Evolutionary conservation across 1,140 invertebrate genomes (phyloP).

Genomic region (Bombus superbus): DNA sequence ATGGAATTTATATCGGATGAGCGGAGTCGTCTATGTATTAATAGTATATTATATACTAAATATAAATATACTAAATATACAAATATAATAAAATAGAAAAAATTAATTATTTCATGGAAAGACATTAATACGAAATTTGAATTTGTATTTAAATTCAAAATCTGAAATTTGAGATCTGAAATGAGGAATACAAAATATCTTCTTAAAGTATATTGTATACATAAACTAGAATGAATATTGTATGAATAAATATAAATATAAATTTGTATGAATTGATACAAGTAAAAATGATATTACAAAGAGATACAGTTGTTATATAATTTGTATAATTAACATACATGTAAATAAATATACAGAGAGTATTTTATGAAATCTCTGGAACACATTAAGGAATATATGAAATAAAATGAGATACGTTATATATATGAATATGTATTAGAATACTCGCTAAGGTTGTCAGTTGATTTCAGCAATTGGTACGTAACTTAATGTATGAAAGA

Average conservation of each 20-base stretch:
- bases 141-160: not conserved
- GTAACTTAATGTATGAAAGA: not conserved
- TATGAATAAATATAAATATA: too few relatives aligned
- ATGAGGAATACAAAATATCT: not conserved
- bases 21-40: too few relatives aligned
- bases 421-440: not conserved
- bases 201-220: not conserved
- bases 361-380: not conserved
- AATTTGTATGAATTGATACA: not conserved
- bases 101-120: not conserved
- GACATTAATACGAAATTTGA: not conserved
- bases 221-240: not conserved
- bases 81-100: not conserved
- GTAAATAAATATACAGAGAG: not conserved
- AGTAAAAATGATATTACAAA: not conserved
- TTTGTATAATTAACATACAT: not conserved
- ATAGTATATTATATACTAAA: too few relatives aligned
- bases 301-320: not conserved
- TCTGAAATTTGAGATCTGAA: not conserved
- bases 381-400: not conserved
- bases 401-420: not conserved
- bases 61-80: too few relatives aligned
- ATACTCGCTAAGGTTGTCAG: conserved; percentile 8
- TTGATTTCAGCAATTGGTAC: conserved; percentile 27
- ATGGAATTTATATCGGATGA: not conserved